phyloP scores from a whole-genome alignment of 2,888 invertebrate genomes.

The Thyatira batis region DNA sequence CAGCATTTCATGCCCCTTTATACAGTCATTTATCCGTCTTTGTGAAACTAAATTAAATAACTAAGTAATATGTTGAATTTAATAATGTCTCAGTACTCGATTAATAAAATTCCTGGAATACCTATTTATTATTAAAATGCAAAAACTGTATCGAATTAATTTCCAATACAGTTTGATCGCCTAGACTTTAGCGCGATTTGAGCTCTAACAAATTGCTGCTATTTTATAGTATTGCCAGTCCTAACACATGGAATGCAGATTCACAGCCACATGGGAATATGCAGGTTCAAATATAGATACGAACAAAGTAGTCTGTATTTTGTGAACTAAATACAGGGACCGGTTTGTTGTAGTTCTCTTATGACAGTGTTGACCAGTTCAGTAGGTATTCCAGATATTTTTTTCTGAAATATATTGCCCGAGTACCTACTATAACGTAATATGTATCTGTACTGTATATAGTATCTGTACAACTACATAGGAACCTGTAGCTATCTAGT shows the following conservation, averaged over 20 bases:
- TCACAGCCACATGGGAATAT: not conserved
- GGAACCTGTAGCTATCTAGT: not conserved
- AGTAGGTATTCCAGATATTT: not conserved
- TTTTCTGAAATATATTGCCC: not conserved
- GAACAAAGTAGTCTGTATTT: not conserved
- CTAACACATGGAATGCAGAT: not conserved
- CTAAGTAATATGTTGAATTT: not conserved
- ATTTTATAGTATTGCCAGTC: not conserved
- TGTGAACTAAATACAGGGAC: not conserved
- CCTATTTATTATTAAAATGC: not conserved
- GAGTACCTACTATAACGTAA: too few species aligned
- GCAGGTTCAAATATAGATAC: not conserved
- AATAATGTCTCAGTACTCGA: not conserved
- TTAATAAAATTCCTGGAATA: not conserved
- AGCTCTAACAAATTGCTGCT: not conserved
- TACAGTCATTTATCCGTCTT: not conserved
- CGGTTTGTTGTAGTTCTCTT: not conserved
- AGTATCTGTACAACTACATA: not conserved
- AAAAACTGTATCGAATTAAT: not conserved
- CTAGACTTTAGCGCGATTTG: not conserved
- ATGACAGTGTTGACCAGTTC: not conserved
- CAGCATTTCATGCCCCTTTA: not conserved
- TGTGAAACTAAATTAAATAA: not conserved
- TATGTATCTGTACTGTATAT: too few species aligned
- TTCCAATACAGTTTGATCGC: not conserved